Conservation (phyloP, 1,140 invertebrate genomes). For the Cydia splendana region DNA sequence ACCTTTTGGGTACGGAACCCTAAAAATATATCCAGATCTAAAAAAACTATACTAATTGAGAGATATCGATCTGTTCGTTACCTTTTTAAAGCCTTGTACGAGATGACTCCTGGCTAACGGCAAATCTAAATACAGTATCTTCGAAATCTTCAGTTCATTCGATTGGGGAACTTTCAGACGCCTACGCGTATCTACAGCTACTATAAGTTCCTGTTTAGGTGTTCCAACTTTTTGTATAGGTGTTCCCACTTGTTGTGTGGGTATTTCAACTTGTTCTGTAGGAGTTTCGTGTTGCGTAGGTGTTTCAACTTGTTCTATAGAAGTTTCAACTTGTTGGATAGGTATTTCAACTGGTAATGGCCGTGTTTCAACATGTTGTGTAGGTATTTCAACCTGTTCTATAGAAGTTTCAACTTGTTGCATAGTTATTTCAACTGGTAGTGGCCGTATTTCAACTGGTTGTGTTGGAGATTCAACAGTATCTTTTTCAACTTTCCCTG, state of each 20-base stretch:
- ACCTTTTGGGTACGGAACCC: too few species aligned
- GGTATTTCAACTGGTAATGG: too few species aligned
- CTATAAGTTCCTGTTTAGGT: neutral
- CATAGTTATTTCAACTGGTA: neutral
- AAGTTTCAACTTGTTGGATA: neutral
- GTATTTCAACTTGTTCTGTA: neutral
- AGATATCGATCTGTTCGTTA: neutral
- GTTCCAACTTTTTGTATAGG: neutral
- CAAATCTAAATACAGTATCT: slow-evolving; percentile 53
- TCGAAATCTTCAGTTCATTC: slow-evolving; percentile 36
- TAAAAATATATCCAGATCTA: too few species aligned
- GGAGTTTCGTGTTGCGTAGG: neutral
- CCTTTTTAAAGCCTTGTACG: slow-evolving; percentile 21
- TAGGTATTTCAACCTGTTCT: too few species aligned
- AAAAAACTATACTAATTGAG: neutral
- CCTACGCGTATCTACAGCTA: neutral
- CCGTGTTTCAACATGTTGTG: neutral
- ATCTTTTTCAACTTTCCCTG: neutral
- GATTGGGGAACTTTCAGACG: slow-evolving; percentile 17
- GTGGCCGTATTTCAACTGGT: too few species aligned
- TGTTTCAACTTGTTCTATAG: too few species aligned
- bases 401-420: neutral
- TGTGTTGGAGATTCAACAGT: neutral
- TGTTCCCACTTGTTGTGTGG: neutral
- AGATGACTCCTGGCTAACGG: slow-evolving; percentile 37